Evolutionary conservation across 2,888 invertebrate genomes (phyloP), one percentile per base, ranked within the genome.

Genomic region (Aproaerema taeniolella): DNA sequence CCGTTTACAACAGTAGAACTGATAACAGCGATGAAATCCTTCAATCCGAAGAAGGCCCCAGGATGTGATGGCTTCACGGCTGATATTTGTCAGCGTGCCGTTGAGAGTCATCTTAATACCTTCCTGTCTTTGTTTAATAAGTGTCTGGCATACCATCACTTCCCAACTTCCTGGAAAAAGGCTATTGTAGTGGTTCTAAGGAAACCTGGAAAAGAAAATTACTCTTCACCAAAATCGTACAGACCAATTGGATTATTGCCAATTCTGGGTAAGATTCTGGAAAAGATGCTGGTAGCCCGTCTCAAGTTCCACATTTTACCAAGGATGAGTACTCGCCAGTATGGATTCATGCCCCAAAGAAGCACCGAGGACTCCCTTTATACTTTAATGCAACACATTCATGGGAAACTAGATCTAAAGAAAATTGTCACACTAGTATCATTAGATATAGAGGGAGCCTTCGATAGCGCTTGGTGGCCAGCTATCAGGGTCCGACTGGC

Each of bases 31-130:
- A 10, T 40, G 13, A n/a, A 16, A 0, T 35, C 32, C 5, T 50
- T 52, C 12, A 49, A 47, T 16, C 47, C 49, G 3, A 53, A 49
- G 24, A 53, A 49, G 28, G 52, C 55, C 10, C 53, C 55, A 0
- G 55, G 50, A 0, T 16, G 31, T 0, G 58, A 55, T 14, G 50
- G 52, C 0, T 25, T 54, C 1, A 58, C 55, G 0, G 42, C 53
- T 0, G 55, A 58, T 29, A 55, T 58, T n/a, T 55, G 55, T 31
- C 5, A 1, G 1, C 31, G 13, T 1, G 47, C 48, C 6, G 46
- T 50, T 0, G 8, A 30, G 1, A 11, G 24, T 5, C 30, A 42
- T 7, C 42, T 11, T 2, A 41, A 42, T 0, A 1, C 40, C 0
- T 49, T 52, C 31, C 35, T 53, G 1, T 34, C 41, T 0, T 1